phyloP scores from a whole-genome alignment of 2,888 invertebrate genomes.

The Stenurella melanura region DNA sequence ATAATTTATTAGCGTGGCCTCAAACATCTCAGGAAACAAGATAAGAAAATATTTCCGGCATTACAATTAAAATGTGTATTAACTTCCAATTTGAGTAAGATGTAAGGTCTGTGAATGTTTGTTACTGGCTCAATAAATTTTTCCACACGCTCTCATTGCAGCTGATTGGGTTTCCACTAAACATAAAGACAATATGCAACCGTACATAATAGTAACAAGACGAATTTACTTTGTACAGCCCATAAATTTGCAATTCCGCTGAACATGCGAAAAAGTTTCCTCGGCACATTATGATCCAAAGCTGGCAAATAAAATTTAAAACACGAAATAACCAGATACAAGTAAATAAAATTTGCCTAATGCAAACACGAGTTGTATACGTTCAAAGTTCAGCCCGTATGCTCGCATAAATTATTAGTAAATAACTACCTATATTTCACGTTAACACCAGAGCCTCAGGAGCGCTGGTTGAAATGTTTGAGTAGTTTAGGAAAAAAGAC shows the following conservation, averaged over 20 bases:
- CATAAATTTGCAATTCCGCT: not conserved
- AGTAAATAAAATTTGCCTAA: constrained; percentile 22
- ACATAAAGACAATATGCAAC: not conserved
- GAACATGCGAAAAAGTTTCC: constrained; percentile 1
- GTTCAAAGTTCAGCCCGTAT: not conserved
- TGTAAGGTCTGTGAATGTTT: too few species aligned
- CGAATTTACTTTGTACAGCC: not conserved
- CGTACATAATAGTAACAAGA: not conserved
- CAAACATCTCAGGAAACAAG: too few species aligned
- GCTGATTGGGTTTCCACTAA: not conserved
- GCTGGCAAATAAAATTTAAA: constrained; percentile 15
- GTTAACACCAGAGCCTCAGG: not conserved
- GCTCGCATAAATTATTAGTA: not conserved
- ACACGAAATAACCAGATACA: constrained; percentile 20
- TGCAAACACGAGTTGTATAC: constrained; percentile 15
- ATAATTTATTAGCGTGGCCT: too few species aligned
- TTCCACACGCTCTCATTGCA: not conserved
- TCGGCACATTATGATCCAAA: constrained; percentile 5
- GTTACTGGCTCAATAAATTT: too few species aligned
- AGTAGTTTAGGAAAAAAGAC: not conserved
- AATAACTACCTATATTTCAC: not conserved
- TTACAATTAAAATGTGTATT: too few species aligned
- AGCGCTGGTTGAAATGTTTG: not conserved
- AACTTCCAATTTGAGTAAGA: too few species aligned
- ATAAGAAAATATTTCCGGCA: too few species aligned